Evolutionary conservation across 1,140 invertebrate genomes (phyloP), one percentile per base, ranked within the genome.

Genomic region (Musca vetustissima): DNA sequence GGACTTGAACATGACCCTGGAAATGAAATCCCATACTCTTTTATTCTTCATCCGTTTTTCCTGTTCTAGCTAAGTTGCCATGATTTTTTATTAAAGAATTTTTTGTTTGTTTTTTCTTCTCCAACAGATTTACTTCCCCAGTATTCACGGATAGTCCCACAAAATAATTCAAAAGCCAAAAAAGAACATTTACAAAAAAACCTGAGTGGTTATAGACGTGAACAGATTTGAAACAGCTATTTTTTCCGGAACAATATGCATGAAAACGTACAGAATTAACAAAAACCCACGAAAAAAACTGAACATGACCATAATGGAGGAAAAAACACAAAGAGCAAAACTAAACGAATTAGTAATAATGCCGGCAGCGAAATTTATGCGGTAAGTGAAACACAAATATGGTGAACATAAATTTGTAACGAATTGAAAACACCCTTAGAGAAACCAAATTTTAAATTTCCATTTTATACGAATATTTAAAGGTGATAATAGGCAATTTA

Each of bases 71-170:
- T 6, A 43, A 43, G 4, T 43, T 43, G 4, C 36, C 21, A 36
- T 61, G 57, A 61, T 32, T 61, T 36, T 61, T 61, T 61, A 61
- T 24, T 61, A 61, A 36, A 61, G 11, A 7, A 43, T 43, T 19
- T 36, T 19, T 43, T 17, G 28, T 43, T 21, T 15, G 3, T 15
- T 25, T 1, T 25, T 24, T 55, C n/a, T 53, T 53, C 19, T 52
- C 3, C 4, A 13, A 9, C 17, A 36, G 28, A 24, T 36, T 36
- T 61, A 15, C 13, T 15, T 43, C 13, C 4, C 57, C 17, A 8
- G n/a, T 11, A 13, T 15, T 13, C 4, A 36, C 15, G 15, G 43
- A 61, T 19, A 53, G 24, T 24, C 0, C 1, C 3, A 22, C 11
- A 22, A 9, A 19, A 59, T n/a, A 15, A 28, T 59, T 61, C 36